Evolutionary conservation across 2,797 vertebrate genomes (phyloP), one percentile per base, ranked within the genome.

Genomic region (Synaphobranchus kaupii): DNA sequence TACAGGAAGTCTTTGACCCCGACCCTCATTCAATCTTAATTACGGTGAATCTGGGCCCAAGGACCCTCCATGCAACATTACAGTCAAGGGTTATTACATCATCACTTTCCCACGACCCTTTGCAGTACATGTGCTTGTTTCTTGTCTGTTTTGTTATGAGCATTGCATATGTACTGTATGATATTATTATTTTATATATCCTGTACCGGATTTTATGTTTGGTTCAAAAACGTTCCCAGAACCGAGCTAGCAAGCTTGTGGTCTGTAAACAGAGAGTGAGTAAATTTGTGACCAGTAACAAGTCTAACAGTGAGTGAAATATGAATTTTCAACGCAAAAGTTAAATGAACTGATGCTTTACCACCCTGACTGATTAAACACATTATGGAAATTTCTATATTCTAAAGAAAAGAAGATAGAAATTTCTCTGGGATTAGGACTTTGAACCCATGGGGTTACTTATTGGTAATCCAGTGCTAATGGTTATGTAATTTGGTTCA

Each of bases 1-100:
- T 10, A 81, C 78, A 48, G 78, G 78, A 81, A 81, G 39, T 81
- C 78, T 50, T 50, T 31, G 47, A 47, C 78, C 78, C 9, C 44
- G 0, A 25, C 78, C 47, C 78, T 48, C 9, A 47, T 81, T 81
- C 20, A 81, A 48, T 48, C 78, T 81, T 81, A 81, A 81, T 50
- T 81, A 81, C 47, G 1, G 78, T 48, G 44, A 50, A 81, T 48
- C 44, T 47, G 25, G 78, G 44, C 78, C 78, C 3, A 10, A 81
- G 22, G 47, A 50, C 47, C 22, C 20, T 81, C 47, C 28, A 13
- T 48, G 78, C 78, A 3, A 31, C 3, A n/a, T 25, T 80, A n/a
- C 17, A 48, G 78, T 15, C 20, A 44, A 44, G 73, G 73, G 34
- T 17, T 20, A 81, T 48, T 48, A 81, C 78, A 48, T 31, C 7